These are phyloP conservation scores for Cantharis rufa DNA, from an alignment of 2,888 invertebrate species.

Conservation along the genomic window DNA sequence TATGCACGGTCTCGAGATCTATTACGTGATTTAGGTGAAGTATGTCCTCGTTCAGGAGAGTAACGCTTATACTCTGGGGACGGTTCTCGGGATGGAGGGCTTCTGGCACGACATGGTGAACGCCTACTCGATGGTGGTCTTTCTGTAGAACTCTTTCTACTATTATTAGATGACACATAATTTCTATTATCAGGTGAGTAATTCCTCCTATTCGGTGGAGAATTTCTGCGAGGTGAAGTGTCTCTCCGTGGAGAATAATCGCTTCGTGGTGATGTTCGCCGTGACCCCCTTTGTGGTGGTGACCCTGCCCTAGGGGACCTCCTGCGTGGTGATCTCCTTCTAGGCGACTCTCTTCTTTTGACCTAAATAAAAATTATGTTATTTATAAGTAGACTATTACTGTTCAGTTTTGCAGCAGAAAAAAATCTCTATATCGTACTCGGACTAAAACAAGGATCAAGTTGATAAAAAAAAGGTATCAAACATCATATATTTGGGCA, in stretches of 20 bases:
- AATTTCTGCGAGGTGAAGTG: slow-evolving; percentile 15
- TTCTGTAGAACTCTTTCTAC: background rate
- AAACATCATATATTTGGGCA: too few species aligned
- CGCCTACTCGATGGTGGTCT: slow-evolving; percentile 5
- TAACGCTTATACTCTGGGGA: slow-evolving; percentile 14
- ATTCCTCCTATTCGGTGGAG: slow-evolving; percentile 17
- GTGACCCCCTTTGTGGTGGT: background rate
- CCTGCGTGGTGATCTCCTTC: slow-evolving; percentile 17
- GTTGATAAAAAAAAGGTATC: too few species aligned
- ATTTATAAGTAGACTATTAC: background rate
- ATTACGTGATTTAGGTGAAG: slow-evolving; percentile 24
- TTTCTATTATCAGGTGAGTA: slow-evolving; percentile 7
- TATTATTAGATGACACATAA: slow-evolving; percentile 16
- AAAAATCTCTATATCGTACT: too few species aligned
- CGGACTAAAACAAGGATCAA: too few species aligned
- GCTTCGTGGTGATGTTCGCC: background rate
- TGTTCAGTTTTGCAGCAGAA: too few species aligned
- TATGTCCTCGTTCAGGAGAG: slow-evolving; percentile 9
- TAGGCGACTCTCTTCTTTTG: slow-evolving; percentile 7
- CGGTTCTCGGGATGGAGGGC: slow-evolving; percentile 1
- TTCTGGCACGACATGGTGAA: slow-evolving; percentile 7
- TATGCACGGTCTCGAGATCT: slow-evolving; percentile 17
- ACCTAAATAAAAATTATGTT: background rate
- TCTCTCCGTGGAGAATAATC: slow-evolving; percentile 6
- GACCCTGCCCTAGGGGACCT: slow-evolving; percentile 20